These are phyloP conservation scores for Pyrrhosoma nymphula DNA, from an alignment of 2,888 invertebrate species.

Conservation along the genomic window DNA sequence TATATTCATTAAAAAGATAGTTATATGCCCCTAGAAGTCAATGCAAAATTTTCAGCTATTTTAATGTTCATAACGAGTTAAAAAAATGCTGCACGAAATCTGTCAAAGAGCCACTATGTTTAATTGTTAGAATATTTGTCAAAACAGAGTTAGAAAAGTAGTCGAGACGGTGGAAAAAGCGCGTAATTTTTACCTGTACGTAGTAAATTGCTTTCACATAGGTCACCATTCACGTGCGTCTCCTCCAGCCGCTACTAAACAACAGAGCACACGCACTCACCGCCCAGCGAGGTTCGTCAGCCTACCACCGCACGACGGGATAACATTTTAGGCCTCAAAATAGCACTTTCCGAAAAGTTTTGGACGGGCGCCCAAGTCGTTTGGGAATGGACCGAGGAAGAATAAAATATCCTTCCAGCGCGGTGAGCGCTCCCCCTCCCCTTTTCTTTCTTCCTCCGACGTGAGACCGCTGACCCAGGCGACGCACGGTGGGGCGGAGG, in stretches of 20 bases:
- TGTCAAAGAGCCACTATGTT: too few relatives aligned
- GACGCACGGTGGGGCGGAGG: neutral
- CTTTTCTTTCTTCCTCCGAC: neutral
- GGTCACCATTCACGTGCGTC: too few relatives aligned
- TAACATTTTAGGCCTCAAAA: conserved; percentile 5
- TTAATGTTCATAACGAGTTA: too few relatives aligned
- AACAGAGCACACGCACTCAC: neutral
- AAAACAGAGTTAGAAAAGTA: too few relatives aligned
- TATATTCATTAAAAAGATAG: too few relatives aligned
- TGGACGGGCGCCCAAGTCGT: neutral
- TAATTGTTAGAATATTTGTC: too few relatives aligned
- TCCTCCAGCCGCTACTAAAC: neutral
- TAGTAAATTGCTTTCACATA: too few relatives aligned
- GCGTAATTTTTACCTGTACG: neutral
- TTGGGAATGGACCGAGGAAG: neutral
- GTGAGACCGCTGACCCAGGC: neutral
- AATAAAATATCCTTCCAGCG: neutral
- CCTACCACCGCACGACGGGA: neutral
- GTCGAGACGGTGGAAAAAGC: too few relatives aligned
- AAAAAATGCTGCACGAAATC: too few relatives aligned
- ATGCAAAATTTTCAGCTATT: too few relatives aligned
- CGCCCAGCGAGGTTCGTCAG: neutral
- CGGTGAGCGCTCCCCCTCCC: neutral
- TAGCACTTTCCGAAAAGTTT: neutral
- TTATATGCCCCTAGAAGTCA: too few relatives aligned